Evolutionary conservation across 2,113 vertebrate genomes (phyloP), one percentile per base, ranked within the genome.

Genomic region (Poecilia latipinna): DNA sequence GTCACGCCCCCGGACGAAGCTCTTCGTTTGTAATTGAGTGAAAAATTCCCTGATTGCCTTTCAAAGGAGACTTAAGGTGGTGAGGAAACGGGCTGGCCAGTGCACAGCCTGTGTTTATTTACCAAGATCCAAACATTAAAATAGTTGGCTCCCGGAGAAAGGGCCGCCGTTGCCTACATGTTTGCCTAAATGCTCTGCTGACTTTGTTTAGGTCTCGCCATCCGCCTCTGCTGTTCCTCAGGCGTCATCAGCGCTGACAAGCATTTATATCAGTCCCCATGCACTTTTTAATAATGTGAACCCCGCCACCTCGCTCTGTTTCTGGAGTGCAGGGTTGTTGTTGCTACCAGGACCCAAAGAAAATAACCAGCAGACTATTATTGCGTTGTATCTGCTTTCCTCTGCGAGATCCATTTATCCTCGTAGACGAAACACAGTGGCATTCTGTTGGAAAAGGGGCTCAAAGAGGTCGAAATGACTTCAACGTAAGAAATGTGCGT

Each of bases 41-140:
- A 72, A 90, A 89, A 91, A 89, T 85, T 72, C 74, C 60, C 84
- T 85, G 85, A 90, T 90, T 92, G 86, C 85, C 77, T 83, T 93
- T 91, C 84, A 90, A 86, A 89, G 84, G 82, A 72, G 82, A 81
- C 65, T 67, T 42, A 80, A 75, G 83, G 75, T 77, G 85, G 72
- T 29, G 70, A 19, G 61, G 72, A 65, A 79, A 83, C 64, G 17
- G 75, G 80, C 87, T 79, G 86, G 83, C 85, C 74, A 65, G 80
- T 86, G 72, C 65, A 26, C 75, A 29, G 79, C 71, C 77, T 74
- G 79, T 72, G 86, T 91, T 90, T 93, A 92, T 93, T 93, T 92
- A 89, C 81, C 6, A 75, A 66, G 61, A 90, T 92, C 89, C 79
- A 88, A 89, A 88, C 88, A 84, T 17, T 61, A 75, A 70, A 87